Conservation (phyloP, 2,113 vertebrate species). For the Pomatostomus ruficeps region DNA sequence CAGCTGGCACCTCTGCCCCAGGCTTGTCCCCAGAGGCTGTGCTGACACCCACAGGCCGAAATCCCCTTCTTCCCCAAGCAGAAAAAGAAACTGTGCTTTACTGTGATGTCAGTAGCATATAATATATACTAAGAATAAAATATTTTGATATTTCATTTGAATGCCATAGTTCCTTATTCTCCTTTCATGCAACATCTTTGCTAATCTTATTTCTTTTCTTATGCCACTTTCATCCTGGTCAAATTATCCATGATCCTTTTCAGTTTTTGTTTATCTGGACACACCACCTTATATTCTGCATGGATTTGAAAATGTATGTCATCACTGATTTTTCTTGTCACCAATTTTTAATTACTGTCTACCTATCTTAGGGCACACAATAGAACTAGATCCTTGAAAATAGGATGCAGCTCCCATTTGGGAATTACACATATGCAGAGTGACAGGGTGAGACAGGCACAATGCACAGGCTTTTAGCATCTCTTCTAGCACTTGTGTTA, state of each 20-base stretch:
- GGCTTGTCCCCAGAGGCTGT: background rate
- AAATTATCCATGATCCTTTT: background rate
- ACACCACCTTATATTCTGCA: background rate
- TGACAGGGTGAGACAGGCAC: background rate
- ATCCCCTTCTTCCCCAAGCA: background rate
- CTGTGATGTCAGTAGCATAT: background rate
- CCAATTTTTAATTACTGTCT: constrained; percentile 31
- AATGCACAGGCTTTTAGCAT: background rate
- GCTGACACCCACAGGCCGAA: background rate
- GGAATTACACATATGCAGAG: background rate
- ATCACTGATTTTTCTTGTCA: background rate
- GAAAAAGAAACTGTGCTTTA: background rate
- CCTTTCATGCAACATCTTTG: background rate
- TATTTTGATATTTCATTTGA: background rate
- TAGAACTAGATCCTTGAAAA: background rate
- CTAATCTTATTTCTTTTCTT: background rate
- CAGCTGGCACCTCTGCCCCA: background rate
- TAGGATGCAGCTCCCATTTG: background rate
- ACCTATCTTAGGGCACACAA: background rate
- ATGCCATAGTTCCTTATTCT: background rate
- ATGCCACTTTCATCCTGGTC: background rate
- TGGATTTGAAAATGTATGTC: background rate
- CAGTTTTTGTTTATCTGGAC: constrained; percentile 9
- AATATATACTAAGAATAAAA: background rate
- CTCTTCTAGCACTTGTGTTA: background rate